phyloP scores from a whole-genome alignment of 2,888 invertebrate genomes.

The Drosophila pseudotalamancana region DNA sequence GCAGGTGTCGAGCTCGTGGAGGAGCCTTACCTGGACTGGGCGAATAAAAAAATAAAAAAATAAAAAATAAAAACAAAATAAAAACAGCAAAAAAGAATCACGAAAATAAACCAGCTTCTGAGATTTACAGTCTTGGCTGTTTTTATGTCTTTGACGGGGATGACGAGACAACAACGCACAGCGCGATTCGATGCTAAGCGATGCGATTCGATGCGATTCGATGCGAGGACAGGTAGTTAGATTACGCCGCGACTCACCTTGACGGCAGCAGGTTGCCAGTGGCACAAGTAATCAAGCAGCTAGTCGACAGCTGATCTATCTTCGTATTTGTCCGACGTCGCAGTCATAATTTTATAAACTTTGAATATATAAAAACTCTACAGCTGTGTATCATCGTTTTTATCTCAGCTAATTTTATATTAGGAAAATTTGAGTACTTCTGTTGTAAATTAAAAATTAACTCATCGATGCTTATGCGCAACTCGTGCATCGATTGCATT shows the following conservation, averaged over 20 bases:
- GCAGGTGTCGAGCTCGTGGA: not conserved
- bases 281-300: constrained; percentile 50
- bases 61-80: constrained; percentile 6
- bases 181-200: not conserved
- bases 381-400: constrained; percentile 9
- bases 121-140: constrained; percentile 51
- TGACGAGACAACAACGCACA: constrained; percentile 28
- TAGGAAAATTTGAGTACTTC: not conserved
- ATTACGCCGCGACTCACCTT: constrained; percentile 70
- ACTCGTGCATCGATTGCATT: constrained; percentile 4
- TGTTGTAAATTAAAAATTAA: too few species aligned
- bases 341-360: constrained; percentile 12
- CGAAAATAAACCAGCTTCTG: constrained; percentile 32
- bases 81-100: constrained; percentile 13
- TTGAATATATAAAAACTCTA: constrained; percentile 13
- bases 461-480: constrained; percentile 39
- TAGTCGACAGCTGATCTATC: constrained; percentile 48
- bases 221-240: constrained; percentile 64
- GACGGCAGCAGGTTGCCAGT: constrained; percentile 37
- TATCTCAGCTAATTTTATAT: constrained; percentile 19
- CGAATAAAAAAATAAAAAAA: too few species aligned
- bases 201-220: constrained; percentile 4
- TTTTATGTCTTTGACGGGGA: constrained; percentile 49
- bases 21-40: constrained; percentile 9
- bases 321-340: constrained; percentile 15